Evolutionary conservation across 92 coral and sea anemone species (phyloP).

Genomic region (Pocillopora meandrina): DNA sequence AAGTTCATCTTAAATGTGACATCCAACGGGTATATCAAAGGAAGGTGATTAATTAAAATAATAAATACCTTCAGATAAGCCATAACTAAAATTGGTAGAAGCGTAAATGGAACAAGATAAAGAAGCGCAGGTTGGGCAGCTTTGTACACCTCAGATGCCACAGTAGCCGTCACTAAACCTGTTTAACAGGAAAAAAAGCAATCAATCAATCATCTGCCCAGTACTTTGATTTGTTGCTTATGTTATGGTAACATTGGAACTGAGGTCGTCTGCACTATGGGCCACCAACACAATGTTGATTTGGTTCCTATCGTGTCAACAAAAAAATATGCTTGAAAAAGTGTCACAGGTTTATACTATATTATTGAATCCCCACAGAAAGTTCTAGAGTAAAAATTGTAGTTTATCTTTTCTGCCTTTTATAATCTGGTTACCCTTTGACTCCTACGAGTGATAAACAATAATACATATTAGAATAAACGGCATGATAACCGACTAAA

Average conservation of each 20-base stretch:
- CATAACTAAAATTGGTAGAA: constrained; percentile 87
- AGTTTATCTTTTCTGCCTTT: too few relatives aligned
- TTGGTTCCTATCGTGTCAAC: too few relatives aligned
- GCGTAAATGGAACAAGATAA: constrained; percentile 91
- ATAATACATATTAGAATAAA: too few relatives aligned
- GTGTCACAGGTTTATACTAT: too few relatives aligned
- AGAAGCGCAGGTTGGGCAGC: constrained; percentile 98
- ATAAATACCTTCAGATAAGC: constrained; percentile 85
- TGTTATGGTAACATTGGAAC: not conserved
- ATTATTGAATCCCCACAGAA: too few relatives aligned
- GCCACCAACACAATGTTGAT: too few relatives aligned
- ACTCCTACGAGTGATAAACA: too few relatives aligned
- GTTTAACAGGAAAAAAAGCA: constrained; percentile 3
- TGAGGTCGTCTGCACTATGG: too few relatives aligned
- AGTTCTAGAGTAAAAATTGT: too few relatives aligned
- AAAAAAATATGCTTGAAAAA: too few relatives aligned
- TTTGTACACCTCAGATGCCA: constrained; percentile 96
- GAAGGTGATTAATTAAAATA: not conserved
- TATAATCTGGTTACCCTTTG: too few relatives aligned
- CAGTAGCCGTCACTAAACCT: constrained; percentile 97
- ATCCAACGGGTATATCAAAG: not conserved
- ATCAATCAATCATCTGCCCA: not conserved
- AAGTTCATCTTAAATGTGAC: not conserved
- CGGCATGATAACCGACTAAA: too few relatives aligned
- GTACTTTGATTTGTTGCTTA: not conserved